phyloP scores from a whole-genome alignment of 2,888 invertebrate species.

The Sepiola atlantica region DNA sequence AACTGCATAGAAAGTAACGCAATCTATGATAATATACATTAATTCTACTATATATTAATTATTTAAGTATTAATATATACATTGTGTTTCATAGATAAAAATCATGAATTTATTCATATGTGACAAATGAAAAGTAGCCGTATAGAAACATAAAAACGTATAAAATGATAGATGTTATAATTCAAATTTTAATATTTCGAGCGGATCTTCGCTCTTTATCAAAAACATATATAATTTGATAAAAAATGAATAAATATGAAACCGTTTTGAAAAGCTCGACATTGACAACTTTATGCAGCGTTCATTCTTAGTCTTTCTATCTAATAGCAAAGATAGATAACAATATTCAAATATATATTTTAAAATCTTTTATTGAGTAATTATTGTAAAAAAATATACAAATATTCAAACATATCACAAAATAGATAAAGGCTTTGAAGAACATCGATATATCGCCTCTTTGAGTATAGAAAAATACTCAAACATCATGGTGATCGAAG shows the following conservation, averaged over 20 bases:
- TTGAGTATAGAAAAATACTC: neutral
- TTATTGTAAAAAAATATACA: neutral
- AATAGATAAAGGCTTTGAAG: neutral
- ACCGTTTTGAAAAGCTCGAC: accelerated
- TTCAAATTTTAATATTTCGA: no score
- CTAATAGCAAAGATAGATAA: neutral
- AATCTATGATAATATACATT: no score
- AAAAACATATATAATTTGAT: neutral
- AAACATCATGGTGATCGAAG: neutral
- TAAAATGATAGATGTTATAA: no score
- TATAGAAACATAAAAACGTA: no score
- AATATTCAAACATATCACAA: neutral
- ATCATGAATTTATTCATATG: no score
- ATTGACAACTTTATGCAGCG: neutral
- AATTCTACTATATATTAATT: no score
- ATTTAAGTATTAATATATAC: no score
- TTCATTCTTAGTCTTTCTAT: neutral
- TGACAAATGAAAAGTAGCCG: no score
- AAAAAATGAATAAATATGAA: neutral
- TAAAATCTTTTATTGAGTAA: no score
- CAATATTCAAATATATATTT: neutral
- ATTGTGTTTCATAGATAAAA: no score
- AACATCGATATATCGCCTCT: neutral
- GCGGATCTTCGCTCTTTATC: no score
- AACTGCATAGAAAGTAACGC: no score